Percentiles rank a stretch among this genome's conserved stretches.
Conservation (phyloP, 2,888 invertebrate species). For the Microctonus brassicae region DNA sequence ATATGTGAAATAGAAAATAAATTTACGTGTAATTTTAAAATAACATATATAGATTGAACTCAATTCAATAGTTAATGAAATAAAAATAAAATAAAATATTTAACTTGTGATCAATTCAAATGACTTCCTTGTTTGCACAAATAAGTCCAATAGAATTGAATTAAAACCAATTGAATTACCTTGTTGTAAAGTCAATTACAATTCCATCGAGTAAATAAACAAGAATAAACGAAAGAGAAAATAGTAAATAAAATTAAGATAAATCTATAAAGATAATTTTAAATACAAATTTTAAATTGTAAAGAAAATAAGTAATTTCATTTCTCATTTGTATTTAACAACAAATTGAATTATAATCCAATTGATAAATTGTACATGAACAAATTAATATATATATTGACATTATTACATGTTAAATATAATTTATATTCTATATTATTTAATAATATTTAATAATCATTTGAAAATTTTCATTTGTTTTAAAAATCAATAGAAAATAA, state of each 20-base stretch:
- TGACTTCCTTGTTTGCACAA: conserved; percentile 59
- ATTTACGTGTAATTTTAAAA: conserved; percentile 13
- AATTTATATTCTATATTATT: too few relatives aligned
- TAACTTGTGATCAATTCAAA: conserved; percentile 56
- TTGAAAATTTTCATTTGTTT: too few relatives aligned
- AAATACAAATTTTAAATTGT: background rate
- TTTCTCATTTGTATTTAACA: background rate
- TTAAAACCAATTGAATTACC: conserved; percentile 59
- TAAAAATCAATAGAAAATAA: too few relatives aligned
- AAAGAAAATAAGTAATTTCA: background rate
- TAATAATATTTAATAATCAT: too few relatives aligned
- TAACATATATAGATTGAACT: background rate
- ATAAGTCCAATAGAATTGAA: conserved; percentile 49
- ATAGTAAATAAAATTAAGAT: background rate
- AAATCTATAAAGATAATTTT: background rate
- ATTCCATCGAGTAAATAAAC: conserved; percentile 54
- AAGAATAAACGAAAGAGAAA: conserved; percentile 17
- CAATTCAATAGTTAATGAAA: conserved; percentile 13
- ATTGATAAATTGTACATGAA: background rate
- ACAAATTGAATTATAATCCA: background rate
- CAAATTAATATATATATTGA: too few relatives aligned
- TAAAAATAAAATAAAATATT: conserved; percentile 34
- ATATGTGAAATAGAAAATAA: conserved; percentile 13
- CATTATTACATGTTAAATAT: too few relatives aligned
- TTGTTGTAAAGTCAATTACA: conserved; percentile 58